phyloP scores from a whole-genome alignment of 1,140 invertebrate species.

The Ctenoplectra terminalis region DNA sequence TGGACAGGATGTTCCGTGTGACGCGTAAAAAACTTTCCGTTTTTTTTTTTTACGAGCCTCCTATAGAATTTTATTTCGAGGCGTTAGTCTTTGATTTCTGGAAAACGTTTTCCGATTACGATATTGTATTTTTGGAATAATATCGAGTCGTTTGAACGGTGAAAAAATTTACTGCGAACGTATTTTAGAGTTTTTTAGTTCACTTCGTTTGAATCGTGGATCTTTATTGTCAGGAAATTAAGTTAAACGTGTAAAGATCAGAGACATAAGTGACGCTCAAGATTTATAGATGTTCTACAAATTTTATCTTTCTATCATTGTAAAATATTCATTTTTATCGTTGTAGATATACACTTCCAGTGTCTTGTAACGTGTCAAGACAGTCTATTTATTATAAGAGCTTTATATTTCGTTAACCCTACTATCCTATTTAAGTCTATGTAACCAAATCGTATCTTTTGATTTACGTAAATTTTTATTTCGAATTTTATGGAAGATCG shows the following conservation, averaged over 20 bases:
- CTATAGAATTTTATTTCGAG: neutral
- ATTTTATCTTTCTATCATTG: no score
- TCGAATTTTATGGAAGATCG: no score
- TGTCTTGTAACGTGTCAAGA: no score
- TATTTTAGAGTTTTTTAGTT: neutral
- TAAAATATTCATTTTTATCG: no score
- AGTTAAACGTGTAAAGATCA: neutral
- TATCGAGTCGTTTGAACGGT: neutral
- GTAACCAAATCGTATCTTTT: no score
- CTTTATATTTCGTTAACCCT: no score
- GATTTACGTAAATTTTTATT: no score
- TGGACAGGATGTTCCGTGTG: constrained; percentile 16
- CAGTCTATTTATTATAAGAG: no score
- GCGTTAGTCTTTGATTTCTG: neutral
- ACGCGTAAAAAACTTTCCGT: neutral
- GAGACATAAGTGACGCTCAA: no score
- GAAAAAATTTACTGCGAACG: neutral
- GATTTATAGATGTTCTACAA: no score
- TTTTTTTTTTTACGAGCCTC: neutral
- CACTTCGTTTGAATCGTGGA: neutral
- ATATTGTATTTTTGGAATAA: neutral
- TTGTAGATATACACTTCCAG: no score
- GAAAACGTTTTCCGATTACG: neutral
- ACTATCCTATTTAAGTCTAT: no score
- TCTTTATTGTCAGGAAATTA: neutral